Evolutionary conservation across 2,888 invertebrate genomes (phyloP), one percentile per base, ranked within the genome.

Genomic region (Tachystola acroxantha): DNA sequence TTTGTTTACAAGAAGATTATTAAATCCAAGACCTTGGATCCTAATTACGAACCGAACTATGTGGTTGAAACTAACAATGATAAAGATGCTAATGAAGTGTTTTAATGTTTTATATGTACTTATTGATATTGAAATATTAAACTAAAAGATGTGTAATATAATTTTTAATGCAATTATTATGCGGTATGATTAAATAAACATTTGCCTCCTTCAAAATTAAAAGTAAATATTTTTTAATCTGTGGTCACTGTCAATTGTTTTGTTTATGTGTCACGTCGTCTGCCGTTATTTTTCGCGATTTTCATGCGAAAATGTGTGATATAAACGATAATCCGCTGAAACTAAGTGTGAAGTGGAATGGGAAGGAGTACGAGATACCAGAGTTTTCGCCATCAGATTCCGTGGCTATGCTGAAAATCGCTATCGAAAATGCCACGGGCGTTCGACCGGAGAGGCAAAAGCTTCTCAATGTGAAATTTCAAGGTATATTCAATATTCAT

Each of bases 371-470:
- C 68, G 91, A 91, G 49, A 91, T 98, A 43, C 88, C 88, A 30
- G 91, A 93, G 65, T 84, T 97, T 43, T 89, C 91, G 9, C 92
- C 92, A 42, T 91, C 91, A 33, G 94, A 95, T 57, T 95, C 94
- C 1, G 94, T 98, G 0, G 91, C 90, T 10, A 91, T 92, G 74
- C 84, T 98, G 47, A 97, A 97, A 79, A 90, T 93, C 59, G 91
- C 92, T 40, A 96, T 98, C 51, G 92, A 93, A 70, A 92, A 93
- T 70, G 91, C 94, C 66, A 98, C 98, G 30, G 93, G 95, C 43
- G 98, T 98, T 13, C 90, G 94, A 39, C 95, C 97, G n/a, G 94
- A 96, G 61, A 89, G 97, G 45, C 98, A 98, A 73, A 98, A 98
- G 79, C 81, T 98, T 28, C 88, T 98, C 28, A 98, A 98, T 78